These are phyloP conservation scores for Glossophaga mutica DNA, from an alignment of 2,797 vertebrate genomes.

Conservation along the genomic window DNA sequence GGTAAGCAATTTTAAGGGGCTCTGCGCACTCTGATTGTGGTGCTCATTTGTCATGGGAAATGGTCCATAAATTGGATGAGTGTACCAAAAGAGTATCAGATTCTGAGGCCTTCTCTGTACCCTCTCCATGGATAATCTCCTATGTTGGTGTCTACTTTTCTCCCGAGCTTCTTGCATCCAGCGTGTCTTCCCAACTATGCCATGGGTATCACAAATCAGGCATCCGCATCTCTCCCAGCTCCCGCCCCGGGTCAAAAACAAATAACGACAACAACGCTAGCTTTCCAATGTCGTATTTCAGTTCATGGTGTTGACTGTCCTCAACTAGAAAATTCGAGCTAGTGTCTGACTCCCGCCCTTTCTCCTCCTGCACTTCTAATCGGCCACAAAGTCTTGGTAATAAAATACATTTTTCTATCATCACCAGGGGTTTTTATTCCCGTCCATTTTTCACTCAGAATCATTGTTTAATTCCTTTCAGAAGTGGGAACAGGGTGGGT, in stretches of 20 bases:
- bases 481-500: too few relatives aligned
- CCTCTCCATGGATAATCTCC: background rate
- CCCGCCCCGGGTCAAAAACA: background rate
- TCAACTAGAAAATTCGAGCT: background rate
- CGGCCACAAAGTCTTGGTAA: background rate
- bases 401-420: background rate
- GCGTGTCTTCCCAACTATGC: background rate
- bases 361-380: background rate
- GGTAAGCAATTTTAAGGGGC: background rate
- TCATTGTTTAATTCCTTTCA: background rate
- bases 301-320: background rate
- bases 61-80: background rate
- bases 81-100: background rate
- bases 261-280: background rate
- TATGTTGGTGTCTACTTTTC: background rate
- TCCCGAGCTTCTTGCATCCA: background rate
- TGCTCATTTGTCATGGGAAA: background rate
- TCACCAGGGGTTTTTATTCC: background rate
- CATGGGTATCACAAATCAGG: background rate
- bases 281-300: background rate
- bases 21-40: background rate
- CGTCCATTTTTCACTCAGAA: background rate
- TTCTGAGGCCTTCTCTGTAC: background rate
- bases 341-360: background rate
- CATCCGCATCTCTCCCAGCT: background rate